Conservation (phyloP, 2,113 vertebrate species). For the Pimephales promelas region DNA sequence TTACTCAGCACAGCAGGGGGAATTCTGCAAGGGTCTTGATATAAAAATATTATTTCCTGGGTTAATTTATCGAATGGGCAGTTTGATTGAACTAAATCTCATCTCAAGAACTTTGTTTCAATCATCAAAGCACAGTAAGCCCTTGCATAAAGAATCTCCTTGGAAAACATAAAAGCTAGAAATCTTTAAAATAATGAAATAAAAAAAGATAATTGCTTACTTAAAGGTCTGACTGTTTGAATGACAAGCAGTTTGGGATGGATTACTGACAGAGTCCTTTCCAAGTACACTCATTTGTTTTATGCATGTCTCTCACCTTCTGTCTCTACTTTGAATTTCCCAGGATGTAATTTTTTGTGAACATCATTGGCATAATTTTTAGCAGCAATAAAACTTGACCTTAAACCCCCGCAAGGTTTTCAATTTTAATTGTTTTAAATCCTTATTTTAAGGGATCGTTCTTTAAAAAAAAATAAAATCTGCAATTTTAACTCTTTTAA, state of each 20-base stretch:
- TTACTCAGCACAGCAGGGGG: slow-evolving; percentile 49
- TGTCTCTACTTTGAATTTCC: no score
- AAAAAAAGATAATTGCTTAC: background rate
- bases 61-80: slow-evolving; percentile 26
- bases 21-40: slow-evolving; percentile 39
- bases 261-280: background rate
- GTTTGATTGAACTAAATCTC: slow-evolving; percentile 11
- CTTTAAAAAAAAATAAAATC: no score
- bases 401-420: background rate
- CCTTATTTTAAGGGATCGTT: background rate
- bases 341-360: background rate
- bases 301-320: background rate
- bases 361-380: background rate
- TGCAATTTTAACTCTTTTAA: background rate
- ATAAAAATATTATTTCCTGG: slow-evolving; percentile 32
- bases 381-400: background rate
- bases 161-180: background rate
- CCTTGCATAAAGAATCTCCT: background rate
- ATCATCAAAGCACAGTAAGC: background rate
- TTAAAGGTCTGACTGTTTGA: background rate
- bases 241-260: background rate
- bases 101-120: background rate
- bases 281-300: background rate
- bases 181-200: background rate
- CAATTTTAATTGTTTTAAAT: background rate